Evolutionary conservation across 2,113 vertebrate genomes (phyloP).

Genomic region (Urocynchramus pylzowi): DNA sequence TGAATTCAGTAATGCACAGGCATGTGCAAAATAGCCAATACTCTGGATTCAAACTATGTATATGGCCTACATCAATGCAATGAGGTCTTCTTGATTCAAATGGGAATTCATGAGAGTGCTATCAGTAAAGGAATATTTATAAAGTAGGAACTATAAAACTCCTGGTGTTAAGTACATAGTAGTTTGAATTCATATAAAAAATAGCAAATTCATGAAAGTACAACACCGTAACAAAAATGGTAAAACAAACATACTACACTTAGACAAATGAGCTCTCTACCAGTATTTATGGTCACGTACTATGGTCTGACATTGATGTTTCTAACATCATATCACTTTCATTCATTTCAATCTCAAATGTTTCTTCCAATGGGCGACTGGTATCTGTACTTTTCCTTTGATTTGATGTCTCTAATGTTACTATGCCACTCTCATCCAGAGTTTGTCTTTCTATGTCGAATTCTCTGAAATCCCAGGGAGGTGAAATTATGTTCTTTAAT

Average conservation of each 20-base stretch:
- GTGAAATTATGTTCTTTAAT: slow-evolving; percentile 92
- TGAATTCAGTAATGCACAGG: background rate
- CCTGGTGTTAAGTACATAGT: background rate
- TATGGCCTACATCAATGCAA: accelerated
- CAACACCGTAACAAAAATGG: slow-evolving; percentile 50
- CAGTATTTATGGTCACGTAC: slow-evolving; percentile 73
- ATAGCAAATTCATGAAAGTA: slow-evolving; percentile 38
- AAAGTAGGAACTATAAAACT: background rate
- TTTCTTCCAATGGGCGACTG: slow-evolving; percentile 82
- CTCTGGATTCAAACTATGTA: background rate
- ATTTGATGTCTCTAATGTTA: slow-evolving; percentile 81
- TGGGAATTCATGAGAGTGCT: background rate
- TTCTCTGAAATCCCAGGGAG: slow-evolving; percentile 81
- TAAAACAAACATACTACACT: slow-evolving; percentile 26
- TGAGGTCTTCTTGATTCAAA: background rate
- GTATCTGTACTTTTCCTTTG: slow-evolving; percentile 84
- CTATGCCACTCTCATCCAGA: slow-evolving; percentile 80
- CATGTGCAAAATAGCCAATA: background rate
- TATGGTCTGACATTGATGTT: slow-evolving; percentile 94
- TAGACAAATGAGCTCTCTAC: background rate
- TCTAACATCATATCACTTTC: slow-evolving; percentile 98
- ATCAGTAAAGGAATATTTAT: background rate
- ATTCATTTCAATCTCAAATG: slow-evolving; percentile 95
- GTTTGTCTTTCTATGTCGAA: slow-evolving; percentile 81
- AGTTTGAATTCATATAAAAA: slow-evolving; percentile 49